Evolutionary conservation across 2,888 invertebrate genomes (phyloP), one percentile per base, ranked within the genome.

Genomic region (Arge pagana): DNA sequence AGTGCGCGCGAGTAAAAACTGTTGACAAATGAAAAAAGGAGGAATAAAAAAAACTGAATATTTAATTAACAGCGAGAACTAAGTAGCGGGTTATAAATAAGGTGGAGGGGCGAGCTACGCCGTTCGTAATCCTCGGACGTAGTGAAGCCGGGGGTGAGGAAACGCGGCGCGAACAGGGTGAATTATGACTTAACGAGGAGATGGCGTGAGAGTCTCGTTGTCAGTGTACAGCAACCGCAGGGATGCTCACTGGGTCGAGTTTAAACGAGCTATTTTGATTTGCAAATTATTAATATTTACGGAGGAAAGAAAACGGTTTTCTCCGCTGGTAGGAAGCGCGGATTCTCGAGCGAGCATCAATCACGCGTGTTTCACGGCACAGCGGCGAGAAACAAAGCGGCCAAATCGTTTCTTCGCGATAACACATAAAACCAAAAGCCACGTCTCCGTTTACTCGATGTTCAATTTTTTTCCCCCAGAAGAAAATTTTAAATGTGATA

Each of bases 181-280:
- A 75, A 71, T 75, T 75, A 75, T 73, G 74, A 70, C 74, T 74
- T 75, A 75, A 75, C 74, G 75, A 75, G 74, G 69, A 68, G 69
- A 74, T 74, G 64, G 74, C 75, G 74, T 75, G 74, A 66, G 68
- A 62, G 37, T 37, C 40, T 49, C 43, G 57, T 48, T 41, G 58
- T 52, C 21, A 52, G 50, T 49, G 52, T 41, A 55, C 31, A 28
- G 54, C 26, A 30, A 26, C 36, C 19, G 42, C 50, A 33, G 48
- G 19, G 43, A 45, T 45, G 72, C 72, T 71, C 64, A 64, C 65
- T 56, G 64, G 67, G 63, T 68, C 65, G 65, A 60, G 65, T 71
- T 71, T 70, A 68, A 72, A 70, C 66, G 67, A 63, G 58, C 53
- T 52, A 57, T 61, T 65, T 65, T 62, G 71, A 71, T 73, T 69